These are phyloP conservation scores for Drosophila engyochracea DNA, from an alignment of 2,888 invertebrate species.

Conservation along the genomic window DNA sequence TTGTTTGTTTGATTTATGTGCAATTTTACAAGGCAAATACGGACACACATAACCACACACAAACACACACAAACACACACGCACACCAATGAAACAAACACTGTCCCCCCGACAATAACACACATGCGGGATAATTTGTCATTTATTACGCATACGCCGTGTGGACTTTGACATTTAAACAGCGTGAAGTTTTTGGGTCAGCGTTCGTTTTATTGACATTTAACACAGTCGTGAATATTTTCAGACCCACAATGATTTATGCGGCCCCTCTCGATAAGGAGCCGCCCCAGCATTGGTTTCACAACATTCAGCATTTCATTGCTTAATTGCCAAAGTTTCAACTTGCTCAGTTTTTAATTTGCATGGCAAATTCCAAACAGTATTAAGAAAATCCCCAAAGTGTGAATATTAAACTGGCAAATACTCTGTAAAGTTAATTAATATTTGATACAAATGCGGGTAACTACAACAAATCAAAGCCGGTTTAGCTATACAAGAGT, in stretches of 20 bases:
- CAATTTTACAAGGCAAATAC: conserved; percentile 71
- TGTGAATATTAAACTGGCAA: conserved; percentile 7
- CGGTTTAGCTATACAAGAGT: neutral
- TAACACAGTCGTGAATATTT: conserved; percentile 61
- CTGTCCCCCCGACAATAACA: conserved; percentile 3
- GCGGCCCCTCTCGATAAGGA: conserved; percentile 1
- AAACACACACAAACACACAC: neutral
- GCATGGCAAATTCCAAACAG: neutral
- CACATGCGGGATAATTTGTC: conserved; percentile 56
- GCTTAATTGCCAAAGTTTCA: conserved; percentile 52
- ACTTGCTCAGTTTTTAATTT: conserved; percentile 35
- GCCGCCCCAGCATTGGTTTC: conserved; percentile 6
- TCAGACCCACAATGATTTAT: conserved; percentile 30
- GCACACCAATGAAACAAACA: neutral
- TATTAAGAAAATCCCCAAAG: neutral
- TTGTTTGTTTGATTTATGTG: conserved; percentile 77
- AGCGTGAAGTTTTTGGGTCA: conserved; percentile 58
- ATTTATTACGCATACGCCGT: conserved; percentile 72
- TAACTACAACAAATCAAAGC: neutral
- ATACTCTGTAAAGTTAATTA: conserved; percentile 7
- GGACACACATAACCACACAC: neutral
- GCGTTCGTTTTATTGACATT: conserved; percentile 69
- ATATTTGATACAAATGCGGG: conserved; percentile 1
- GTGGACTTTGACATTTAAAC: conserved; percentile 69
- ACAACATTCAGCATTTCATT: conserved; percentile 41